Conservation (phyloP, 2,888 invertebrate species). For the Clitarchus hookeri region DNA sequence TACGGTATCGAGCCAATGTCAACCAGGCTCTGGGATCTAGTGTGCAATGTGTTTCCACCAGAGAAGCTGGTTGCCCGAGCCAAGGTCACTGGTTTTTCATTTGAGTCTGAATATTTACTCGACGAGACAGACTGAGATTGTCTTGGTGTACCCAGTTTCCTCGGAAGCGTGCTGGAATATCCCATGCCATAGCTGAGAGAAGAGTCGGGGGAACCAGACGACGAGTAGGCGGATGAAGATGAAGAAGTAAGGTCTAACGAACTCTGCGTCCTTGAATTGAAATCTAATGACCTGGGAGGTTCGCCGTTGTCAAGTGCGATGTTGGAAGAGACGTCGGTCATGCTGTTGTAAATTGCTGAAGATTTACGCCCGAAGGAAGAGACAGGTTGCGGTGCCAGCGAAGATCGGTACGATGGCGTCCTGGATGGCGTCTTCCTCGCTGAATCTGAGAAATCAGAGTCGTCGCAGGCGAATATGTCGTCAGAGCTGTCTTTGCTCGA, state of each 20-base stretch:
- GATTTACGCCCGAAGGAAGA: neutral
- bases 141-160: slow-evolving; percentile 36
- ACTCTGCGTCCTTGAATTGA: slow-evolving; percentile 50
- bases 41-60: slow-evolving; percentile 46
- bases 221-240: slow-evolving; percentile 45
- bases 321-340: slow-evolving; percentile 18
- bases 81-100: slow-evolving; percentile 33
- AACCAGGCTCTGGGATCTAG: slow-evolving; percentile 59
- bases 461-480: slow-evolving; percentile 46
- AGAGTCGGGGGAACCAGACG: slow-evolving; percentile 43
- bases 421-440: neutral
- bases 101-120: neutral
- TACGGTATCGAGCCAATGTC: slow-evolving; percentile 50
- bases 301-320: slow-evolving; percentile 23
- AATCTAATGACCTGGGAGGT: slow-evolving; percentile 35
- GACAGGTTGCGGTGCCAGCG: neutral
- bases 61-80: slow-evolving; percentile 55
- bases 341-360: neutral
- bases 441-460: neutral
- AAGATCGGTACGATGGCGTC: neutral
- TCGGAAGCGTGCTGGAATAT: slow-evolving; percentile 46
- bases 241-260: slow-evolving; percentile 48
- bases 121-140: slow-evolving; percentile 23
- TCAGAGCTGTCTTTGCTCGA: slow-evolving; percentile 54
- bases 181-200: slow-evolving; percentile 40